A percentile compares a stretch with the other conserved stretches of the same genome.
phyloP scores from a whole-genome alignment of 2,888 invertebrate species.

The Neria commutata region DNA sequence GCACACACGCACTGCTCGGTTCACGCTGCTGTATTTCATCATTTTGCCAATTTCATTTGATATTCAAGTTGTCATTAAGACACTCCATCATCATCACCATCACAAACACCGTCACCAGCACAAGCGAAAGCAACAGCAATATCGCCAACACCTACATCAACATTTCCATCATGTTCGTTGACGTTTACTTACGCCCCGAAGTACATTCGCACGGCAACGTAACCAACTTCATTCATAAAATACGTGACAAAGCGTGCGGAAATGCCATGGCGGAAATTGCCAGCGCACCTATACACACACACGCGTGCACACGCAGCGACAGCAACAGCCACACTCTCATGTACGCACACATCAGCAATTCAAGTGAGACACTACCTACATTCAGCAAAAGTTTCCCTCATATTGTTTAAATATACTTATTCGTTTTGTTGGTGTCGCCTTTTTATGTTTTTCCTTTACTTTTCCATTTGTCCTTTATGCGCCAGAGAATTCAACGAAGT shows the following conservation, averaged over 20 bases:
- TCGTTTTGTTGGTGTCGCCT: not conserved
- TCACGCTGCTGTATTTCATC: too few relatives aligned
- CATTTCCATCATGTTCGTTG: not conserved
- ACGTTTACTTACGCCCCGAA: not conserved
- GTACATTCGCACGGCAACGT: not conserved
- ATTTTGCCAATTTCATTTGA: not conserved
- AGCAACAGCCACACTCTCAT: too few relatives aligned
- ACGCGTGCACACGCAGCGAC: slow-evolving; percentile 8
- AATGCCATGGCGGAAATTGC: slow-evolving; percentile 50
- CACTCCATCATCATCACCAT: not conserved
- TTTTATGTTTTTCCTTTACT: not conserved
- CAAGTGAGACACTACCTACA: not conserved
- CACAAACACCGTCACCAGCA: too few relatives aligned
- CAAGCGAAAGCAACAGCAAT: too few relatives aligned
- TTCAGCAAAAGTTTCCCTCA: not conserved
- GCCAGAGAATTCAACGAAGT: not conserved
- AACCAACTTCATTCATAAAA: slow-evolving; percentile 42
- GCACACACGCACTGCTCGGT: too few relatives aligned
- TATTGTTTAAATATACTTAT: not conserved
- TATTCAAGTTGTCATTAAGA: not conserved
- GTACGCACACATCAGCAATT: too few relatives aligned
- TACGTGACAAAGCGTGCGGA: slow-evolving; percentile 53
- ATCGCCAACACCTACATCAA: too few relatives aligned
- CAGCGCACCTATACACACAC: slow-evolving; percentile 34
- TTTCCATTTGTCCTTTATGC: not conserved